Percentiles rank a stretch among this genome's conserved stretches.
These are phyloP conservation scores for Acronicta aceris DNA, from an alignment of 2,888 invertebrate genomes.

Conservation along the genomic window DNA sequence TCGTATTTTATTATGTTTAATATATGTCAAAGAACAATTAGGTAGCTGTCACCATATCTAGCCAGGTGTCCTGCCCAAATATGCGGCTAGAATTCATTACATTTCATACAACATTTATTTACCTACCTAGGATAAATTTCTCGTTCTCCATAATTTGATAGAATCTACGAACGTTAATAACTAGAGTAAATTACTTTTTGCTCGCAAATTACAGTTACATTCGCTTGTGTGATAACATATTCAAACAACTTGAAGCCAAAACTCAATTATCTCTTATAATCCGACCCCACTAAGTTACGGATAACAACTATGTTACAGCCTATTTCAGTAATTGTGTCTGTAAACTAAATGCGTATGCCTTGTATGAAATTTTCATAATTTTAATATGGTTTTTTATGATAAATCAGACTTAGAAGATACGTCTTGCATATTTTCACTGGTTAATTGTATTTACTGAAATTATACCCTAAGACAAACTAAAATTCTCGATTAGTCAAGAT, in stretches of 20 bases:
- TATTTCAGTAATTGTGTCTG: slow-evolving; percentile 40
- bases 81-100: too few species aligned
- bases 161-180: slow-evolving; percentile 28
- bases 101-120: slow-evolving; percentile 8
- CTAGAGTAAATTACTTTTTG: slow-evolving; percentile 54
- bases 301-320: slow-evolving; percentile 43
- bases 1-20: too few species aligned
- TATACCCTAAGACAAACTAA: too few species aligned
- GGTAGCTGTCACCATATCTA: too few species aligned
- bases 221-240: slow-evolving; percentile 52
- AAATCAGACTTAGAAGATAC: background rate
- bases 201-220: slow-evolving; percentile 52
- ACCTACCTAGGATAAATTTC: background rate
- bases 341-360: slow-evolving; percentile 19
- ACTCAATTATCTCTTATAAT: slow-evolving; percentile 59
- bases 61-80: too few species aligned
- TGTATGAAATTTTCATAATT: background rate
- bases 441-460: too few species aligned
- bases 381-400: background rate
- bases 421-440: too few species aligned
- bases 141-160: slow-evolving; percentile 18
- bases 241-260: slow-evolving; percentile 53
- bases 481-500: too few species aligned
- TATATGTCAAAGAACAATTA: too few species aligned
- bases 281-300: slow-evolving; percentile 48